These are phyloP conservation scores for Ormyrus rosae DNA, from an alignment of 2,888 invertebrate genomes.

Conservation along the genomic window DNA sequence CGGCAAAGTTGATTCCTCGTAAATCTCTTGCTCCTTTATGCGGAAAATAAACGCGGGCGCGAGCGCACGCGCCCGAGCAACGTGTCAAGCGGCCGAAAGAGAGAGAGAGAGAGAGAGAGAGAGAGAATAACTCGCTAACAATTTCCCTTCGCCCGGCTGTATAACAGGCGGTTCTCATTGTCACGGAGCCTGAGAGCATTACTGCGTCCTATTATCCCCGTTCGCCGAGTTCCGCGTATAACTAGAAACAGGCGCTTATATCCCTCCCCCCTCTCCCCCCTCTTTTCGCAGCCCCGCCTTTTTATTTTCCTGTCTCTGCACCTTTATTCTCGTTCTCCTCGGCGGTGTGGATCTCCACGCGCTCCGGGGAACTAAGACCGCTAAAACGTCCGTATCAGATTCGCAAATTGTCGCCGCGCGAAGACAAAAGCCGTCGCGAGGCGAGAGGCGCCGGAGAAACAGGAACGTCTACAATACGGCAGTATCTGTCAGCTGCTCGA, in stretches of 20 bases:
- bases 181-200: slow-evolving; percentile 20
- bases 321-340: slow-evolving; percentile 10
- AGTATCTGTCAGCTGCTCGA: too few species aligned
- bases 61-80: not conserved
- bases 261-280: slow-evolving; percentile 13
- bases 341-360: too few species aligned
- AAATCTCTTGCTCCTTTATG: slow-evolving; percentile 39
- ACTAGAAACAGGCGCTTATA: slow-evolving; percentile 39
- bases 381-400: too few species aligned
- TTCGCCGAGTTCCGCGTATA: slow-evolving; percentile 21
- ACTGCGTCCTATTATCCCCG: slow-evolving; percentile 43
- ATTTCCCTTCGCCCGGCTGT: slow-evolving; percentile 24
- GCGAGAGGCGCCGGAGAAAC: too few species aligned
- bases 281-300: not conserved
- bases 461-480: too few species aligned
- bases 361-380: too few species aligned
- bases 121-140: slow-evolving; percentile 44
- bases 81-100: slow-evolving; percentile 41
- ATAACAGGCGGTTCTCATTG: slow-evolving; percentile 37
- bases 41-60: slow-evolving; percentile 27
- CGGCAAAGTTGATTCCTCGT: slow-evolving; percentile 30
- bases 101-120: not conserved
- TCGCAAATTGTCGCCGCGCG: too few species aligned
- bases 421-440: too few species aligned
- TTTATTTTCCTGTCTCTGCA: not conserved